Conservation (phyloP, 2,113 vertebrate species). For the Pterophyllum scalare region DNA sequence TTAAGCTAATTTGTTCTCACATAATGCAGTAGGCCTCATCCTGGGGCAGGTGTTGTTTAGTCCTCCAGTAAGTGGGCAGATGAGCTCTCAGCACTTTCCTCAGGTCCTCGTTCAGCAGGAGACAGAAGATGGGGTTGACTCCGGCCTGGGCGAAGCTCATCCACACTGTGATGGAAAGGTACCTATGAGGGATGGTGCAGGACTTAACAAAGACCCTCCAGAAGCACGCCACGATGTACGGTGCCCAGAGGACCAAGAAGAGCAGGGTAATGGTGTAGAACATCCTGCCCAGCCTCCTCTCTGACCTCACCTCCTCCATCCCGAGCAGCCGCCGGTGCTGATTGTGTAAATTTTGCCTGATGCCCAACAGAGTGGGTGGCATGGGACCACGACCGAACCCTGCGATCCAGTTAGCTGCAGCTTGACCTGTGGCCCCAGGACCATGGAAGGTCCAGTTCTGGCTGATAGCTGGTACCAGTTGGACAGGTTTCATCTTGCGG, state of each 20-base stretch:
- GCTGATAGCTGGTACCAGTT: conserved; percentile 94
- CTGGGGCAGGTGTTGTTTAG: conserved; percentile 91
- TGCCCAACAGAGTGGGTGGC: conserved; percentile 93
- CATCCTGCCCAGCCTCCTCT: conserved; percentile 94
- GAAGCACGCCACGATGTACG: conserved; percentile 94
- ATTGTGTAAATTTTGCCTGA: conserved; percentile 92
- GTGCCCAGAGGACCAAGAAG: conserved; percentile 94
- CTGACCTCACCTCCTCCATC: conserved; percentile 94
- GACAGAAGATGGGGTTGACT: conserved; percentile 94
- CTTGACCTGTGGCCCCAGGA: conserved; percentile 93
- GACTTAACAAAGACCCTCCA: conserved; percentile 95
- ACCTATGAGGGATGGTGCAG: conserved; percentile 89
- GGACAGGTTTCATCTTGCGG: conserved; percentile 95
- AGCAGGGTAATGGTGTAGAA: conserved; percentile 94
- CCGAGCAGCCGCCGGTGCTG: conserved; percentile 91
- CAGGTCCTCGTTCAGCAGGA: conserved; percentile 94
- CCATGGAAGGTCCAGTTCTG: conserved; percentile 98
- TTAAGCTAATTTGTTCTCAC: conserved; percentile 72
- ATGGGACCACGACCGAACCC: conserved; percentile 94
- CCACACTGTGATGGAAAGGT: conserved; percentile 93
- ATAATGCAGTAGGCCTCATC: conserved; percentile 95
- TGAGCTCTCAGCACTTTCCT: conserved; percentile 92
- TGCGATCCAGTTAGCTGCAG: conserved; percentile 94
- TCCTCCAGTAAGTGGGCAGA: conserved; percentile 91
- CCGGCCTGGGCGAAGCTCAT: conserved; percentile 96